A percentile compares a stretch with the other conserved stretches of the same genome.
phyloP scores from a whole-genome alignment of 2,888 invertebrate species.

The Resseliella maxima region DNA sequence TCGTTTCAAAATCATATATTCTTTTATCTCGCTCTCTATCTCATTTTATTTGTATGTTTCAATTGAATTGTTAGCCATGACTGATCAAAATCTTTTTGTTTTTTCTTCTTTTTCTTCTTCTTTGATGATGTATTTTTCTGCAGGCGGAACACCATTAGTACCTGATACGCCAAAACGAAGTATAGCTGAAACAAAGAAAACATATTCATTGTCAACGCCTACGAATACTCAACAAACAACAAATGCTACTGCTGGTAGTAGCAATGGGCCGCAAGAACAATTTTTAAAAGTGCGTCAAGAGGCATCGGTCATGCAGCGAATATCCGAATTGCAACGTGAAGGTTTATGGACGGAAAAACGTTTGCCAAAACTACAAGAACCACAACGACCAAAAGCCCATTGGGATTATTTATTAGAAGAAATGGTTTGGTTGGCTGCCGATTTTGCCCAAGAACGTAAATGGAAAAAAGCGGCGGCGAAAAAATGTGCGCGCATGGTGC shows the following conservation, averaged over 20 bases:
- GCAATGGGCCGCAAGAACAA: slow-evolving; percentile 72
- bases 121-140: not conserved
- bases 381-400: slow-evolving; percentile 90
- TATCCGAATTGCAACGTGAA: slow-evolving; percentile 90
- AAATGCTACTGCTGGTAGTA: slow-evolving; percentile 56
- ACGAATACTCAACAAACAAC: slow-evolving; percentile 58
- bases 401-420: slow-evolving; percentile 99
- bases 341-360: slow-evolving; percentile 95
- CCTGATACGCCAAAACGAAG: slow-evolving; percentile 62
- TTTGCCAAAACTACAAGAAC: slow-evolving; percentile 91
- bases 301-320: slow-evolving; percentile 92
- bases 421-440: slow-evolving; percentile 98
- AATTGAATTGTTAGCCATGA: not conserved
- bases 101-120: not conserved
- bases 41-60: no score
- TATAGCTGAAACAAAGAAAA: slow-evolving; percentile 60
- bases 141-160: slow-evolving; percentile 71
- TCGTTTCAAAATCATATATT: no score
- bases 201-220: slow-evolving; percentile 58
- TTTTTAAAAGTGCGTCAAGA: slow-evolving; percentile 90
- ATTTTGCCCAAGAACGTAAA: slow-evolving; percentile 97
- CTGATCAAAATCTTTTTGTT: not conserved
- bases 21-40: no score
- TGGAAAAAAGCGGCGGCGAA: slow-evolving; percentile 97
- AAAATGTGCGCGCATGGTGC: slow-evolving; percentile 90